Conservation (phyloP, 2,113 vertebrate species). For the Caranx ignobilis region DNA sequence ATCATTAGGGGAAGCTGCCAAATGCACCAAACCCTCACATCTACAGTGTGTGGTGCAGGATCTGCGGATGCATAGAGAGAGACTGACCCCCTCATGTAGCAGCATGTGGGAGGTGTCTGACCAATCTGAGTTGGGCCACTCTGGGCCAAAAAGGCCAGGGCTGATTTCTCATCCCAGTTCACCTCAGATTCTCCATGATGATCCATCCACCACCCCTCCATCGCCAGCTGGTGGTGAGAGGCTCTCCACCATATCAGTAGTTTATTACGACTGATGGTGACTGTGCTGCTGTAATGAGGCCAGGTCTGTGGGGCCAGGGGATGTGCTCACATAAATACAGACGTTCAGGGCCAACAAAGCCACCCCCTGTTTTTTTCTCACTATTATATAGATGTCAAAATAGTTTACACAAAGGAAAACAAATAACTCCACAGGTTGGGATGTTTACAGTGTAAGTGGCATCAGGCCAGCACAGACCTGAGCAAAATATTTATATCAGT, state of each 20-base stretch:
- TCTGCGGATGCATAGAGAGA: too few species aligned
- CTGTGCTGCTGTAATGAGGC: constrained; percentile 50
- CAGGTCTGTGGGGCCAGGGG: constrained; percentile 73
- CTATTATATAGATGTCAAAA: constrained; percentile 85
- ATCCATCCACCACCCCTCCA: too few species aligned
- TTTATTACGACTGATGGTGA: constrained; percentile 43
- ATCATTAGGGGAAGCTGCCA: too few species aligned
- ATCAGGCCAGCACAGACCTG: constrained; percentile 64
- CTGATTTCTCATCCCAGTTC: too few species aligned
- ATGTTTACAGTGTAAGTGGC: constrained; percentile 85
- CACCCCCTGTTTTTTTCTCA: constrained; percentile 77
- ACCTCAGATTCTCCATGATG: too few species aligned
- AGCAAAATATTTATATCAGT: constrained; percentile 76
- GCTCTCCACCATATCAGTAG: constrained; percentile 42
- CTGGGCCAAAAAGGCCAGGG: too few species aligned
- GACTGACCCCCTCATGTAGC: too few species aligned
- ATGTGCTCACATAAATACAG: constrained; percentile 83
- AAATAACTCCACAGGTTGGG: constrained; percentile 78
- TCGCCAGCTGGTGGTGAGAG: constrained; percentile 6
- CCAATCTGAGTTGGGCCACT: too few species aligned
- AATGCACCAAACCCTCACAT: too few species aligned
- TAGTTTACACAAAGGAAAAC: constrained; percentile 85
- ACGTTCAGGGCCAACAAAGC: constrained; percentile 69
- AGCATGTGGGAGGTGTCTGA: too few species aligned
- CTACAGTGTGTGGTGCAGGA: too few species aligned